Evolutionary conservation across 2,113 vertebrate species (phyloP).

Genomic region (Paedocypris sp.): DNA sequence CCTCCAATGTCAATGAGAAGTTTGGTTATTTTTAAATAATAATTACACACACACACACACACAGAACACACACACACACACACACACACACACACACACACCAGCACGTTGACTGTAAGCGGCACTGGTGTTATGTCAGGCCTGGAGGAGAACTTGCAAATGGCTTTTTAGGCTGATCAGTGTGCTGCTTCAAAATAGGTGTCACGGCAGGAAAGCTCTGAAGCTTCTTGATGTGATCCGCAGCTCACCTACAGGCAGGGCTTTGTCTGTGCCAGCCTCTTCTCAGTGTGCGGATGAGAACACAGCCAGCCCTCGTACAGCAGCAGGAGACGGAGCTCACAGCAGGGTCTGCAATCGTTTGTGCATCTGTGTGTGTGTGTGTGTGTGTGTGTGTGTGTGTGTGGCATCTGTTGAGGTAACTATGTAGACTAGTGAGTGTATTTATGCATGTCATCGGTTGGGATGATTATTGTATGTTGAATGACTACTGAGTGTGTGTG

Average conservation of each 20-base stretch:
- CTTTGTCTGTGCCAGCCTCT: constrained; percentile 18
- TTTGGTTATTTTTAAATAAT: too few relatives aligned
- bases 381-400: not conserved
- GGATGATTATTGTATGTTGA: constrained; percentile 31
- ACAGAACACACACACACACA: not conserved
- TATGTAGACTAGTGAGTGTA: too few relatives aligned
- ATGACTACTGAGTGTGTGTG: constrained; percentile 20
- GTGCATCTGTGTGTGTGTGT: not conserved
- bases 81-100: not conserved
- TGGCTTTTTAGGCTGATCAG: constrained; percentile 4
- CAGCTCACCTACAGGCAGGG: not conserved
- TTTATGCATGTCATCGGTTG: constrained; percentile 3
- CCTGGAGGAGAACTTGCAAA: constrained; percentile 12
- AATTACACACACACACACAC: too few relatives aligned
- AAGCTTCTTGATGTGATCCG: constrained; percentile 2
- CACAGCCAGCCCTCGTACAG: constrained; percentile 16
- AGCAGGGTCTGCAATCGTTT: constrained; percentile 19
- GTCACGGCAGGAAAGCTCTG: constrained; percentile 2
- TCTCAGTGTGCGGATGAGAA: constrained; percentile 13
- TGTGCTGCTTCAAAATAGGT: not conserved
- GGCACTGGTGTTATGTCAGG: not conserved
- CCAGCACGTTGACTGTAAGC: not conserved
- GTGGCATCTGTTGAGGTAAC: constrained; percentile 11
- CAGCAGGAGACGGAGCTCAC: constrained; percentile 23
- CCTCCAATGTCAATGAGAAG: too few relatives aligned